Base-by-base conservation (phyloP, 2,113 vertebrate genomes). In the Anthoscopus minutus region DNA sequence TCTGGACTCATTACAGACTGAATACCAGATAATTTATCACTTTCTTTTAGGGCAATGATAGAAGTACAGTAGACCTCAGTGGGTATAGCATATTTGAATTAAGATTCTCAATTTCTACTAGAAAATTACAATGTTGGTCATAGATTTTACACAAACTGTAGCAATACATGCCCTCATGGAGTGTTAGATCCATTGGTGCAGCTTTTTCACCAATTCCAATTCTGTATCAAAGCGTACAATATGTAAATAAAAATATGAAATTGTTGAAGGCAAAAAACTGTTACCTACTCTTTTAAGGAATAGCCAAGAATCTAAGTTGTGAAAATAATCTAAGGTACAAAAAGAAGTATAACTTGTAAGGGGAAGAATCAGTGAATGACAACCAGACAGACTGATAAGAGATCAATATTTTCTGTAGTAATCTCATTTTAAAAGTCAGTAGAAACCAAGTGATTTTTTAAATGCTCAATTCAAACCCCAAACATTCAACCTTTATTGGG, bases 381-480 rank as follows among this genome's bases (percentile, higher is more conserved):
- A 95, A 64, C 30, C 56, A 53, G 88, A 81, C 72, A 86, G 77
- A 76, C 58, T 88, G 72, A 90, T 93, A 61, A 87, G 76, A 76
- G 56, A 79, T 92, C 94, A 89, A 50, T 95, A 87, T 82, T 92
- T 95, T 88, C 45, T 70, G 30, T 53, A 70, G 53, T 96, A 93
- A 96, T 92, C 33, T 78, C 51, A 28, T 96, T 97, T 86, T 77
- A 94, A 86, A 88, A 88, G 89, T 95, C 88, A 85, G 50, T 95
- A 60, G 65, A 88, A 93, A 88, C 16, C 5, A 74, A 73, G 44
- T 85, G 0, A 17, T 45, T 67, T 78, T 76, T 50, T 50, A 14
- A 38, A 24, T 51, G 27, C 73, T 84, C 38, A 79, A 7, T 33
- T 94, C 47, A 94, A 83, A 35, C 37, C 19, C 79, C 69, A 91